These are phyloP conservation scores for Atrina japonica DNA, from an alignment of 2,888 invertebrate genomes.

Conservation along the genomic window DNA sequence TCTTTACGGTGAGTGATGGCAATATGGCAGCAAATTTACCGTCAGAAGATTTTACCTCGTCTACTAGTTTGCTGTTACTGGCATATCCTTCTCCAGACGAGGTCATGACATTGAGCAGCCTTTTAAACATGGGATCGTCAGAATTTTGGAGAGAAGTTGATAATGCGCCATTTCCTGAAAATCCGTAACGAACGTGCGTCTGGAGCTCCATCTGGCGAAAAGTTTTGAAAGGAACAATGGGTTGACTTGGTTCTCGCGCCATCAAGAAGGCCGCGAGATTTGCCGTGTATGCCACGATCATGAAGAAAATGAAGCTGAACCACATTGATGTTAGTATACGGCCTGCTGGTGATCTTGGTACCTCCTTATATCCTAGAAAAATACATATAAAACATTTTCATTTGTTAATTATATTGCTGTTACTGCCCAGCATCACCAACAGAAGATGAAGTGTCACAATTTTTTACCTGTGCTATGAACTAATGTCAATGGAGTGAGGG, in stretches of 20 bases:
- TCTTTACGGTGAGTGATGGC: neutral
- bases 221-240: constrained; percentile 39
- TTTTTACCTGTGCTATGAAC: no score
- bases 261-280: constrained; percentile 33
- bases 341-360: constrained; percentile 38
- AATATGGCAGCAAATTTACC: constrained; percentile 33
- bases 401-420: no score
- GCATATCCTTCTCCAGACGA: no score
- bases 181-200: constrained; percentile 22
- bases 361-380: constrained; percentile 37
- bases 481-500: no score
- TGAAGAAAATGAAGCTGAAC: constrained; percentile 40
- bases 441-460: no score
- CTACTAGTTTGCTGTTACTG: neutral
- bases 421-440: no score
- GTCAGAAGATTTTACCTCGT: constrained; percentile 16
- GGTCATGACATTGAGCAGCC: neutral
- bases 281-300: constrained; percentile 39
- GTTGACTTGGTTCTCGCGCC: constrained; percentile 10
- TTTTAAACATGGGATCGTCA: constrained; percentile 18
- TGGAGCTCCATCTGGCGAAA: constrained; percentile 37
- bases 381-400: no score
- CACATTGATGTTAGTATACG: constrained; percentile 38
- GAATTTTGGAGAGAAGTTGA: constrained; percentile 10
- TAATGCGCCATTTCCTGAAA: neutral